These are phyloP conservation scores for Oreonectes daqikongensis DNA, from an alignment of 2,797 vertebrate species.

Conservation along the genomic window DNA sequence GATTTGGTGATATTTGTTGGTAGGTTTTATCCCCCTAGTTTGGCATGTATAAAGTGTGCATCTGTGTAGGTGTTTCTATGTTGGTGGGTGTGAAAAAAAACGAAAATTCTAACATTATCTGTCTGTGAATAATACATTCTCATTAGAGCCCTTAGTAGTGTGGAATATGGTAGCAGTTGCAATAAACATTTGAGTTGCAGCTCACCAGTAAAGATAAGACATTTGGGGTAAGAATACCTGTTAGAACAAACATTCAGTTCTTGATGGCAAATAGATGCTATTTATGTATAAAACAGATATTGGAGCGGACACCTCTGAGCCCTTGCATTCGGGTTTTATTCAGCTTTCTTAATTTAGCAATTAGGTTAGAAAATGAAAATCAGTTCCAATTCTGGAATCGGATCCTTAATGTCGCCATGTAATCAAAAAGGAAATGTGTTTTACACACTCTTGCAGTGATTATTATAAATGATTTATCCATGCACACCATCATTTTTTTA, in stretches of 20 bases:
- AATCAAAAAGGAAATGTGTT: too few species aligned
- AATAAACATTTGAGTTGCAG: not conserved
- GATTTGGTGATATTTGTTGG: too few species aligned
- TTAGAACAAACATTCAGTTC: constrained; percentile 1
- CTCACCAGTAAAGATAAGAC: not conserved
- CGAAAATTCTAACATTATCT: not conserved
- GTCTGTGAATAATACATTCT: not conserved
- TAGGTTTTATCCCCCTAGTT: too few species aligned
- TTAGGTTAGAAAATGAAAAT: too few species aligned
- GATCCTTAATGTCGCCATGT: too few species aligned
- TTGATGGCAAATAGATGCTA: not conserved
- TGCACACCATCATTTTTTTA: too few species aligned
- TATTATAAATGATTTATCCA: too few species aligned
- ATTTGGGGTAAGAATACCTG: not conserved
- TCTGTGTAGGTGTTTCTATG: too few species aligned
- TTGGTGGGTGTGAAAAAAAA: not conserved
- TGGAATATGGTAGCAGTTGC: not conserved
- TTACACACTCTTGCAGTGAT: too few species aligned
- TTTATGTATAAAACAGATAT: not conserved
- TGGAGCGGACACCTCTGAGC: not conserved
- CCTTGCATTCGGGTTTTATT: not conserved
- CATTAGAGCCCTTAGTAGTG: not conserved
- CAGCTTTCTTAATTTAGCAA: too few species aligned
- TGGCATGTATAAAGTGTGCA: too few species aligned
- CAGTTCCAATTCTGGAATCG: too few species aligned